Conservation (phyloP, 2,888 invertebrate genomes). For the Ormyrus thymus region DNA sequence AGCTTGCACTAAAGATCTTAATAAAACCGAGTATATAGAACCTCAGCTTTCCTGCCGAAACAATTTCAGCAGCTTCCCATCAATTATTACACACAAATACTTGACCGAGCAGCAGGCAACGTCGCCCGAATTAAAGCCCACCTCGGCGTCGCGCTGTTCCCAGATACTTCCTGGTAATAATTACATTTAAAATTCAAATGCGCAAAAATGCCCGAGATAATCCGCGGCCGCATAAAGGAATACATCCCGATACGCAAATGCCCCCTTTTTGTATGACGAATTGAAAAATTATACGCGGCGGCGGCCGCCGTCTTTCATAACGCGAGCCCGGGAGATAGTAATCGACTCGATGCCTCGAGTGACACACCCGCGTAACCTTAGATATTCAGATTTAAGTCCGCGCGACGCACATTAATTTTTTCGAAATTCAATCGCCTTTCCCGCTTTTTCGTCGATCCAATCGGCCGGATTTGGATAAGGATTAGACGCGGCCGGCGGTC, state of each 20-base stretch:
- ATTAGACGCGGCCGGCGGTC: background rate
- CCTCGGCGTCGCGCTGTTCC: no score
- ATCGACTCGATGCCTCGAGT: background rate
- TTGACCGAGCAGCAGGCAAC: no score
- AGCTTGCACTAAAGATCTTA: no score
- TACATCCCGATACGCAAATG: background rate
- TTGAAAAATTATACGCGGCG: slow-evolving; percentile 21
- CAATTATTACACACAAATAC: no score
- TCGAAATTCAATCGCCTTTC: slow-evolving; percentile 28
- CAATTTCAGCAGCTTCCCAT: no score
- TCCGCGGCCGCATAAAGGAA: no score
- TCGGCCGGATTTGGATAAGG: slow-evolving; percentile 30
- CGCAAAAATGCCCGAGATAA: no score
- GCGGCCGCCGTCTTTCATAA: background rate
- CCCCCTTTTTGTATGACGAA: slow-evolving; percentile 22
- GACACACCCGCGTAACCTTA: slow-evolving; percentile 15
- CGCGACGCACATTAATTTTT: slow-evolving; percentile 26
- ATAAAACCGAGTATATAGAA: no score
- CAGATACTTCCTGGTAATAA: no score
- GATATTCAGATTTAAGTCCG: slow-evolving; percentile 22
- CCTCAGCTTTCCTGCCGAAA: no score
- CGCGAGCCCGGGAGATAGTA: background rate
- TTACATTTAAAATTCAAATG: no score
- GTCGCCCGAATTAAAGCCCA: no score
- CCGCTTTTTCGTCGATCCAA: slow-evolving; percentile 26